Percentiles rank a stretch among this genome's conserved stretches.
These are phyloP conservation scores for Pachliopta kotzebuea DNA, from an alignment of 2,888 invertebrate species.

Conservation along the genomic window DNA sequence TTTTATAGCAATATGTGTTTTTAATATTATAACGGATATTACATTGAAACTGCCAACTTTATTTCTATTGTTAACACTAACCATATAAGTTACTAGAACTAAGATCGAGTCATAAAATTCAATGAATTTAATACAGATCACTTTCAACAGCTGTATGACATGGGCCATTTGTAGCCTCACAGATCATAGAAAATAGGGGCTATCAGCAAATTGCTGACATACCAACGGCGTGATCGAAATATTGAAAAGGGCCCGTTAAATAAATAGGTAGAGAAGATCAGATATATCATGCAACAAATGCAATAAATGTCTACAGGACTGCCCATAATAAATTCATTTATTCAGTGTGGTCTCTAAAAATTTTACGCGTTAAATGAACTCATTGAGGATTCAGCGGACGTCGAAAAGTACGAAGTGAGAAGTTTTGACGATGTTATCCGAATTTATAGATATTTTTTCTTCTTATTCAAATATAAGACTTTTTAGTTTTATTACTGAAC, in stretches of 20 bases:
- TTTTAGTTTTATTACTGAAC: conserved; percentile 11
- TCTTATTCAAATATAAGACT: conserved; percentile 13
- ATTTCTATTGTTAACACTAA: neutral
- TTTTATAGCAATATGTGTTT: too few species aligned
- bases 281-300: conserved; percentile 13
- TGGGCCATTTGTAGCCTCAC: conserved; percentile 33
- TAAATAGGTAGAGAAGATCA: conserved; percentile 13
- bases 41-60: neutral
- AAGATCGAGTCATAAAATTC: conserved; percentile 36
- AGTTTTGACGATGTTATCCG: conserved; percentile 21
- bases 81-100: neutral
- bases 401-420: conserved; percentile 20
- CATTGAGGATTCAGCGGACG: conserved; percentile 25
- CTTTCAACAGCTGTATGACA: conserved; percentile 27
- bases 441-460: conserved; percentile 18
- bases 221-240: conserved; percentile 33
- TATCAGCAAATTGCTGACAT: conserved; percentile 41
- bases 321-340: conserved; percentile 16
- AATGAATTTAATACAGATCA: conserved; percentile 33
- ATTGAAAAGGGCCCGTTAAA: conserved; percentile 32
- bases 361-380: conserved; percentile 25
- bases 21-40: neutral
- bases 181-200: conserved; percentile 38
- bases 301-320: conserved; percentile 12
- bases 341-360: conserved; percentile 17